Evolutionary conservation across 2,888 invertebrate genomes (phyloP), one percentile per base, ranked within the genome.

Genomic region (Amblyjoppa fuscipennis): DNA sequence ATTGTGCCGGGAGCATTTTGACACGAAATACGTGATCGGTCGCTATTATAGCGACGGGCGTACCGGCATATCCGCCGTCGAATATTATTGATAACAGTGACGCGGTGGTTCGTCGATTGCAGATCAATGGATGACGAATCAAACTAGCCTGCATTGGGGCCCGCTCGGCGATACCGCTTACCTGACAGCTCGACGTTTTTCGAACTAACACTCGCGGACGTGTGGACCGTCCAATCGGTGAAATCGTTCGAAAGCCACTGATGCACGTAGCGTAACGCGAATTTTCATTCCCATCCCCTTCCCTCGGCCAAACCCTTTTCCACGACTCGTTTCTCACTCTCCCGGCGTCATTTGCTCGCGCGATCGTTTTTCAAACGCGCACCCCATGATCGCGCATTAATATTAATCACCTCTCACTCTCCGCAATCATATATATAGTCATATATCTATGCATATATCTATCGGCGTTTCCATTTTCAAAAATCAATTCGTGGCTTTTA

Each of bases 121-220:
- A 85, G 71, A 82, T 82, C 76, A 82, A 79, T 75, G 71, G 76
- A 82, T 82, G 82, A 85, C 76, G 85, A 85, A 82, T 85, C 75
- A 82, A 82, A 82, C 66, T 66, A 56, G 74, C 70, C 41, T 75
- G 66, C 51, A 68, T 82, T 61, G 45, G 82, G 45, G 61, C 25
- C n/a, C 34, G 61, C 13, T 59, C 56, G 64, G 16, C 56, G 75
- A 82, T 66, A 69, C 28, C 45, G 38, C 66, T 66, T 41, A 56
- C 56, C 71, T 71, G 83, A 81, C 81, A 85, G 66, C 38, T 82
- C 64, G 82, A 83, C 75, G 73, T 77, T 82, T 45, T 74, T 75
- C 75, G 73, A 84, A 84, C 71, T 76, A 86, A 84, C 75, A 82
- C 69, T 71, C 71, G 70, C 53, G 79, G 76, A 80, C 81, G 56